Evolutionary conservation across 2,797 vertebrate genomes (phyloP), one percentile per base, ranked within the genome.

Genomic region (Gymnoscopelus microlampas): DNA sequence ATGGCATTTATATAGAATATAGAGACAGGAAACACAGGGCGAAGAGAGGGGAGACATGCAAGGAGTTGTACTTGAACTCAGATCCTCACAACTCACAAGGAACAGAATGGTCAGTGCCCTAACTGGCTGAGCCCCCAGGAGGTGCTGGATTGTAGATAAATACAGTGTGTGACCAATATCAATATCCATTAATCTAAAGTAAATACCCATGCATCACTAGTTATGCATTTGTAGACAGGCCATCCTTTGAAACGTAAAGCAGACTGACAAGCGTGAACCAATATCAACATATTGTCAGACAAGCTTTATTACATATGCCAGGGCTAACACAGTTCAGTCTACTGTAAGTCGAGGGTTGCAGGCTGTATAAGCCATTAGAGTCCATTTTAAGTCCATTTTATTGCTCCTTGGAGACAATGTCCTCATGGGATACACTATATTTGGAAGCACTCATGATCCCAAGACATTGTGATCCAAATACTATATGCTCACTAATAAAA

Each of bases 291-390:
- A 55, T 39, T 24, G 58, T 39, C 12, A 57, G 29, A 79, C 23
- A 3, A 39, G 8, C 7, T 9, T 49, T 12, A 54, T 39, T 23
- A 2, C 39, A 14, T 53, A 53, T 69, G 19, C 12, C 1, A 2
- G 14, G 58, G 70, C 61, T 79, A 74, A 74, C 32, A 65, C 35
- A 53, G 51, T 26, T 2, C 23, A 63, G 58, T 56, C 72, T 44
- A 7, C 35, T 8, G 35, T 24, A 62, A 60, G 62, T 15, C 5
- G 44, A 23, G 50, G 26, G 39, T 63, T 55, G 35, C 60, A 23
- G 81, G 79, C 89, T 92, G 89, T 59, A 63, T 66, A 90, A 91
- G 81, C 82, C 85, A 88, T 93, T 86, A 89, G 67, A 32, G n/a
- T 82, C 74, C 14, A 7, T 19, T 19, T 19, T 19, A 58, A 70